Evolutionary conservation across 2,113 vertebrate genomes (phyloP).

Genomic region (Orthonyx spaldingii): DNA sequence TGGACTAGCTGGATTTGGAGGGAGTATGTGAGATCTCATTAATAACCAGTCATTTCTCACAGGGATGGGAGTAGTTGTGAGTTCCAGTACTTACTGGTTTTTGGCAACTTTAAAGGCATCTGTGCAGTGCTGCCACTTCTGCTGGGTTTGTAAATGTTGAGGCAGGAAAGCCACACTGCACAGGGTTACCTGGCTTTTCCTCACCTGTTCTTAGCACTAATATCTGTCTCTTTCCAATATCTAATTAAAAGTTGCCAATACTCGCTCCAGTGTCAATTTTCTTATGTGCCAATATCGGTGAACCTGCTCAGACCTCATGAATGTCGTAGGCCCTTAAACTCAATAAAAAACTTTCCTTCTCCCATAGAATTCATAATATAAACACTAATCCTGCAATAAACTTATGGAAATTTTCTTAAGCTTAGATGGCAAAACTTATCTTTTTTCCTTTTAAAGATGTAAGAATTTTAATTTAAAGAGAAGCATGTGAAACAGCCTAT

Average conservation of each 20-base stretch:
- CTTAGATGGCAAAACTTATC: background rate
- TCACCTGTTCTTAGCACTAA: background rate
- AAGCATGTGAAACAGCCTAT: background rate
- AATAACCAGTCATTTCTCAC: background rate
- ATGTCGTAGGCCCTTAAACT: background rate
- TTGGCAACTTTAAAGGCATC: background rate
- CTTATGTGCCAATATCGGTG: background rate
- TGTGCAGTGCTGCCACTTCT: background rate
- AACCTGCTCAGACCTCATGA: background rate
- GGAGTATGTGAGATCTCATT: background rate
- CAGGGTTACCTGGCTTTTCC: background rate
- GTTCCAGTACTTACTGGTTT: background rate
- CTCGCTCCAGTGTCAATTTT: background rate
- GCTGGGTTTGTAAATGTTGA: background rate
- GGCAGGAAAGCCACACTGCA: background rate
- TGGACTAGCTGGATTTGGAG: background rate
- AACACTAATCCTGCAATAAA: background rate
- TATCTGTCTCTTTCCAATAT: background rate
- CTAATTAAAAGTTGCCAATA: background rate
- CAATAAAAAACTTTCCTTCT: background rate
- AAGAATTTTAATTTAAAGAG: background rate
- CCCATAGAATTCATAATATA: background rate
- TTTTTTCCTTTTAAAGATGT: background rate
- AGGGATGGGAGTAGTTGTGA: background rate
- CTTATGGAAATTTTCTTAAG: background rate